These are phyloP conservation scores for Neodon shergylaensis DNA, from an alignment of 2,113 vertebrate species.

Conservation along the genomic window DNA sequence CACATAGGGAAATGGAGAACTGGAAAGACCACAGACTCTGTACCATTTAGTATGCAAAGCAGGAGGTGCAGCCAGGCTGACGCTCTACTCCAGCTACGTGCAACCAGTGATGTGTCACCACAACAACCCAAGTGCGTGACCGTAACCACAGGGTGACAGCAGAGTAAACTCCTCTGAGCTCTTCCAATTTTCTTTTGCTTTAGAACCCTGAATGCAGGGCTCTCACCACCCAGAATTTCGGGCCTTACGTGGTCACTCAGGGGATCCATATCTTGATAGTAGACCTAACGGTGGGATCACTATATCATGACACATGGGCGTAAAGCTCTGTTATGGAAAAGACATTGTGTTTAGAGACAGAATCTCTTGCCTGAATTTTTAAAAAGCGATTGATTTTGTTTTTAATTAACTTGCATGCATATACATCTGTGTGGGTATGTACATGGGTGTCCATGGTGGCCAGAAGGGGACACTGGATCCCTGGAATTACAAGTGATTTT, in stretches of 20 bases:
- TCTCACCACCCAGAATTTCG: background rate
- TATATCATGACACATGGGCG: background rate
- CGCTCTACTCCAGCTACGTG: background rate
- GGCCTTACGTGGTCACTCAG: background rate
- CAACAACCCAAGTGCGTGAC: background rate
- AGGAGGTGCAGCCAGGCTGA: background rate
- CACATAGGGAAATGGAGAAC: slow-evolving; percentile 20
- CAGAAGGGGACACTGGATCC: background rate
- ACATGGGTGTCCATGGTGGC: background rate
- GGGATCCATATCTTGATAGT: background rate
- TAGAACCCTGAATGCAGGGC: background rate
- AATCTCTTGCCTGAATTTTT: background rate
- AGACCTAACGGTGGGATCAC: background rate
- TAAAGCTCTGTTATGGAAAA: background rate
- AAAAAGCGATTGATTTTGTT: background rate
- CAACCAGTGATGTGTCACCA: background rate
- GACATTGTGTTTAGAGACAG: background rate
- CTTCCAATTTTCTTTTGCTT: background rate
- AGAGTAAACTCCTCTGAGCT: background rate
- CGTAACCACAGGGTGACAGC: background rate
- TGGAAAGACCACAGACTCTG: background rate
- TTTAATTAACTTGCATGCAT: background rate
- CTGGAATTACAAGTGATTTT: background rate
- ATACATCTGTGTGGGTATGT: background rate
- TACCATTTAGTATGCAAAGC: slow-evolving; percentile 1